Base-by-base conservation (phyloP, 2,113 vertebrate species). In the Sciurus niger region DNA sequence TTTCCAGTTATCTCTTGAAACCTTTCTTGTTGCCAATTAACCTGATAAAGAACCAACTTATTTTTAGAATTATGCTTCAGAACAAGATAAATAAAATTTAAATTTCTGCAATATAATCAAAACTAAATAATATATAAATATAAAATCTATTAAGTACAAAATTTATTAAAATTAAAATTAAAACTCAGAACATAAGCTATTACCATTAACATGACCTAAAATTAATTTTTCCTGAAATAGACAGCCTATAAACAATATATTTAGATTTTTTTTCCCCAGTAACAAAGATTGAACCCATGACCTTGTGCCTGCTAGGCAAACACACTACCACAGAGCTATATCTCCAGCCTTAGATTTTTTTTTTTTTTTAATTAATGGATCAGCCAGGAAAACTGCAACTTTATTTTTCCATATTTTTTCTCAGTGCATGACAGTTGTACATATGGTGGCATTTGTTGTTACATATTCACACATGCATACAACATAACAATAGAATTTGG, bases 11-110 rank as follows among this genome's bases (percentile, higher is more conserved):
- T 99, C 97, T 99, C 99, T 96, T 99, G 98, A 99, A 99, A 99
- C 91, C 99, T 99, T 85, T 99, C 99, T 97, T 99, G 99, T 96
- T 99, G 99, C 99, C 99, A 99, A 97, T 98, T 99, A 82, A 99
- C 99, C 99, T 99, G 91, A 79, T n/a, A 96, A 95, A 96, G 72
- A 97, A 78, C 22, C 95, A 94, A 96, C 89, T 95, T 95, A 90
- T 51, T 86, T 79, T 97, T 92, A 93, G 87, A 95, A 94, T 79
- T 95, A 94, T 85, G 28, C 67, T 92, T 90, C 25, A 89, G 82
- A 95, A 87, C n/a, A 88, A 25, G 34, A 88, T 32, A 96, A 8
- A 67, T 72, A 97, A 91, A 87, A 82, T 95, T 80, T 51, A 67
- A 93, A 97, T 84, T 95, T 95, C 80, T 94, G 4, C 4, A 96